Base-by-base conservation (phyloP, 2,888 invertebrate species). In the Siphlonurus alternatus region DNA sequence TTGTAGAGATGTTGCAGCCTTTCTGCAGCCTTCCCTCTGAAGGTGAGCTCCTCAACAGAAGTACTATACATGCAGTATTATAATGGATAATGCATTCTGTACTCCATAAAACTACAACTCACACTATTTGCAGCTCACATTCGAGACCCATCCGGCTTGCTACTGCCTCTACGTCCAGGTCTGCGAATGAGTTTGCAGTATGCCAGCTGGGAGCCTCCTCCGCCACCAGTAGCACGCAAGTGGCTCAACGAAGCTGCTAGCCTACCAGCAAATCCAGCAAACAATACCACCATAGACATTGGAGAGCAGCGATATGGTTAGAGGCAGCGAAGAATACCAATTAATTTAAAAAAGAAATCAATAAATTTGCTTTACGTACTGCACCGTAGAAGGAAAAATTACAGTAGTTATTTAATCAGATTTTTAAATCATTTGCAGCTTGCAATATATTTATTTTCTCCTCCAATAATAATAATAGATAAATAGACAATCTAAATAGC, bases 1-100 rank as follows among this genome's bases (percentile, higher is more conserved):
- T 96, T 73, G 86, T 88, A 63, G 93, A 96, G 77, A 76, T 97
- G 67, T 77, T 96, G 63, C 93, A 93, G 74, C 96, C 96, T 0
- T 97, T 96, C 75, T 85, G 88, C 74, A 81, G 83, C 74, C 74
- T 88, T 72, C 84, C 82, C 69, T 81, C 82, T 67, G 90, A 91
- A 80, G 84, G 88, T 88, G 77, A 63, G 23, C 65, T 25, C 25
- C 53, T 63, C 23, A 61, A 53, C 25, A 22, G 24, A 63, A 19
- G 59, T 61, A 53, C 61, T 63, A 61, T 59, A 62, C 25, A n/a
- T 38, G 59, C 60, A 24, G 56, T 61, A 25, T 38, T 24, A 10
- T 53, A 53, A 54, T 25, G 25, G 24, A 53, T 18, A 25, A 23
- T 25, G 67, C 67, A 59, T 23, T 59, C 62, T 59, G 66, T 60